phyloP scores from a whole-genome alignment of 1,140 invertebrate species.

The Rhopalosiphum maidis region DNA sequence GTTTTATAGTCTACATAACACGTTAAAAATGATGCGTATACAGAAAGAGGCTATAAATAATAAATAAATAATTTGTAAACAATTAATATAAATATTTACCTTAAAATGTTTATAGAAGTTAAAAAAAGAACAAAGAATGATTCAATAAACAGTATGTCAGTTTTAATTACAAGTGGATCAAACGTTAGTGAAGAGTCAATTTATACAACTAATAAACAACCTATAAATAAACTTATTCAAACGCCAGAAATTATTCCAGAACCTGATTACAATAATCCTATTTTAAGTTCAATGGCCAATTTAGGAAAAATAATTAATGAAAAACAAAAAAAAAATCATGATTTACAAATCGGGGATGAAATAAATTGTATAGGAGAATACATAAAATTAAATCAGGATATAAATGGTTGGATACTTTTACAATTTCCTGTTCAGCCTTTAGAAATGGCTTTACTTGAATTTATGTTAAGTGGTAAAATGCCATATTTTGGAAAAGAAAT shows the following conservation, averaged over 20 bases:
- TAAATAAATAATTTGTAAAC: not conserved
- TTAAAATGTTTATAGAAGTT: not conserved
- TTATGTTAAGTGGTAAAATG: constrained; percentile 31
- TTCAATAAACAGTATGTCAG: not conserved
- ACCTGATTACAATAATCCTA: constrained; percentile 17
- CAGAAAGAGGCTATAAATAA: not conserved
- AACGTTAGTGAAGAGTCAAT: not conserved
- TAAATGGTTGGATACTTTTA: constrained; percentile 46
- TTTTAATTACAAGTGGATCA: not conserved
- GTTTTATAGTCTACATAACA: no score
- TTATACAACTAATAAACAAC: not conserved
- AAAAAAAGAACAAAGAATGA: not conserved
- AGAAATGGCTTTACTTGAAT: constrained; percentile 43
- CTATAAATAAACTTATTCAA: constrained; percentile 32
- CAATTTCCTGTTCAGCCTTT: constrained; percentile 24
- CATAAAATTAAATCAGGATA: not conserved
- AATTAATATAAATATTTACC: not conserved
- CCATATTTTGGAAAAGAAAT: constrained; percentile 8
- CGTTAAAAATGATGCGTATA: no score
- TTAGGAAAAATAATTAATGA: constrained; percentile 35
- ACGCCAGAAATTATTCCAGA: constrained; percentile 47
- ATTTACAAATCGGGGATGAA: constrained; percentile 35
- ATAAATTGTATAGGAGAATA: constrained; percentile 28
- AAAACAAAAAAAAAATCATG: not conserved
- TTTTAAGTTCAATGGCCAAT: constrained; percentile 25